A percentile compares a stretch with the other conserved stretches of the same genome.
phyloP scores from a whole-genome alignment of 2,888 invertebrate species.

The Rotaria sp. region DNA sequence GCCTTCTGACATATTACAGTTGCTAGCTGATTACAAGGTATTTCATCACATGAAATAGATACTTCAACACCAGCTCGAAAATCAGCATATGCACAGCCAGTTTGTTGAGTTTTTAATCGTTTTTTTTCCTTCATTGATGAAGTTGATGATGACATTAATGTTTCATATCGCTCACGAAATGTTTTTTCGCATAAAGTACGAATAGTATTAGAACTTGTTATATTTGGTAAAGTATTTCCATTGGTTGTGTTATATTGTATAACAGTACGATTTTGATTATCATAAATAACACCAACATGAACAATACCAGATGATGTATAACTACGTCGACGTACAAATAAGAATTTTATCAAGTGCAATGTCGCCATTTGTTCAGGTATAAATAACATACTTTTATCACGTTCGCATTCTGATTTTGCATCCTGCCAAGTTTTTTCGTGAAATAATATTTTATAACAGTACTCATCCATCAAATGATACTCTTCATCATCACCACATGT shows the following conservation, averaged over 20 bases:
- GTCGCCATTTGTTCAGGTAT: not conserved
- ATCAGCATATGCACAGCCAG: not conserved
- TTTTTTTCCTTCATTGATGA: not conserved
- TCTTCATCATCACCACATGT: not conserved
- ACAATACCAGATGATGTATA: not conserved
- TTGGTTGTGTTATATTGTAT: not conserved
- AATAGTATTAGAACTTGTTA: not conserved
- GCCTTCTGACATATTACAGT: not conserved
- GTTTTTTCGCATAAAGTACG: not conserved
- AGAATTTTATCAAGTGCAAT: not conserved
- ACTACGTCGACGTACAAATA: not conserved
- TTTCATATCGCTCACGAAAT: not conserved
- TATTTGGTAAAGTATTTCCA: too few relatives aligned
- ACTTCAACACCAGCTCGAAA: not conserved
- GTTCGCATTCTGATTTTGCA: not conserved
- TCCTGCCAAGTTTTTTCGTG: not conserved
- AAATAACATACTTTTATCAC: not conserved
- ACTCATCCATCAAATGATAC: not conserved
- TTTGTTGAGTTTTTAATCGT: not conserved
- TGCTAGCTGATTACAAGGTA: not conserved
- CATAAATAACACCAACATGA: constrained; percentile 9
- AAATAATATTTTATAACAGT: not conserved
- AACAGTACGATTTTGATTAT: not conserved
- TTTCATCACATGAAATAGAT: not conserved
- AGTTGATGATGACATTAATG: not conserved